Evolutionary conservation across 2,888 invertebrate genomes (phyloP), one percentile per base, ranked within the genome.

Genomic region (Caradrina kadenii): DNA sequence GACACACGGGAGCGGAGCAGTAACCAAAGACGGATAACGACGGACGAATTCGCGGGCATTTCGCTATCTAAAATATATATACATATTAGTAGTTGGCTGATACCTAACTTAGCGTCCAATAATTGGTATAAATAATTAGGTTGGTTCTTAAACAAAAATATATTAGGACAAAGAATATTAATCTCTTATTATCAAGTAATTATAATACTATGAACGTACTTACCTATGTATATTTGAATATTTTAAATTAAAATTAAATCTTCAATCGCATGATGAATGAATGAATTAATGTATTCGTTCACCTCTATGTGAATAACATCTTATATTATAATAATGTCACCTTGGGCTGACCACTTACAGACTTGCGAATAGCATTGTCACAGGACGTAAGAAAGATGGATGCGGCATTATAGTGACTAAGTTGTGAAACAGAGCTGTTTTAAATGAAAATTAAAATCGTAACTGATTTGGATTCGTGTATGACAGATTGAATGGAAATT

Each of bases 301-400:
- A 84, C 84, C 85, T 84, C 80, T 84, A 81, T 87, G 88, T 87
- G 90, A 87, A 89, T 91, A 88, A 90, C 90, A 90, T 91, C 87
- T 89, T 88, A 85, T 86, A 87, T 87, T 89, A 88, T 87, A 89
- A 84, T 90, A 91, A 92, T 91, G 91, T 93, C 93, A 93, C 93
- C 93, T 93, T 93, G 90, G 82, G 79, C 88, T 93, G 93, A 92
- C 93, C 93, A 93, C 90, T 91, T 89, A 87, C 88, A 90, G 90
- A 91, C 89, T 88, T 73, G 77, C 63, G 71, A 80, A 82, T 71
- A 73, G 73, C 73, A 79, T 73, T 76, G 52, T 26, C 53, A 49
- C 22, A 53, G 22, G 21, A 54, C 19, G 13, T 69, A 3, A 15
- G 45, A 66, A 55, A 2, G 0, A 31, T 80, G 78, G 86, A 86